phyloP scores from a whole-genome alignment of 2,888 invertebrate genomes.

The Dromius quadrimaculatus region DNA sequence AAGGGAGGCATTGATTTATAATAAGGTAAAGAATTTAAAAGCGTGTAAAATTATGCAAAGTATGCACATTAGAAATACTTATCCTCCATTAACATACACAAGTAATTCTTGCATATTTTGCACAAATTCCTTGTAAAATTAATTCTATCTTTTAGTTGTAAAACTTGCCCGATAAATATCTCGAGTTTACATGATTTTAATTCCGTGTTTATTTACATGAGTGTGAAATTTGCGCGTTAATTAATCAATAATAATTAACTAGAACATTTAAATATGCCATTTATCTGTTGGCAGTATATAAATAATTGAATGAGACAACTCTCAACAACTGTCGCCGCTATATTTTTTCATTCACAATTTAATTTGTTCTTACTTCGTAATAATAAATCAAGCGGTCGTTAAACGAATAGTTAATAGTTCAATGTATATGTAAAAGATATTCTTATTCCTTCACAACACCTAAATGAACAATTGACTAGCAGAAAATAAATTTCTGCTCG shows the following conservation, averaged over 20 bases:
- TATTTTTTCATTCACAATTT: constrained; percentile 2
- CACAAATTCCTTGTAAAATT: constrained; percentile 24
- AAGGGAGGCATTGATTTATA: neutral
- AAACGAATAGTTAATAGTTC: constrained; percentile 7
- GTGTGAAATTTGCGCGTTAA: constrained; percentile 40
- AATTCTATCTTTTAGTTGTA: constrained; percentile 13
- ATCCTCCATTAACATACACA: constrained; percentile 15
- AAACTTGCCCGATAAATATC: constrained; percentile 30
- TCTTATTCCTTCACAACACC: neutral
- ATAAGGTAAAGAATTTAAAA: no score
- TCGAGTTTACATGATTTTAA: constrained; percentile 25
- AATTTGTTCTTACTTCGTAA: constrained; percentile 15
- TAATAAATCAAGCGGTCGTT: constrained; percentile 14
- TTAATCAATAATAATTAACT: constrained; percentile 48
- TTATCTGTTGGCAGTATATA: constrained; percentile 27
- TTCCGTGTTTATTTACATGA: constrained; percentile 33
- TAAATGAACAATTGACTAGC: neutral
- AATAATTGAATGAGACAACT: constrained; percentile 33
- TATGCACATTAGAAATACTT: constrained; percentile 25
- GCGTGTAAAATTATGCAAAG: constrained; percentile 21
- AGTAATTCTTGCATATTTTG: constrained; percentile 25
- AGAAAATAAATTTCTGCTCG: constrained; percentile 4
- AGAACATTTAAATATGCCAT: constrained; percentile 36
- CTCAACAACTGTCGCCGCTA: constrained; percentile 16
- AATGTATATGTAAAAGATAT: neutral